These are phyloP conservation scores for Gisinianus flammeolus DNA, from an alignment of 2,888 invertebrate genomes.

Conservation along the genomic window DNA sequence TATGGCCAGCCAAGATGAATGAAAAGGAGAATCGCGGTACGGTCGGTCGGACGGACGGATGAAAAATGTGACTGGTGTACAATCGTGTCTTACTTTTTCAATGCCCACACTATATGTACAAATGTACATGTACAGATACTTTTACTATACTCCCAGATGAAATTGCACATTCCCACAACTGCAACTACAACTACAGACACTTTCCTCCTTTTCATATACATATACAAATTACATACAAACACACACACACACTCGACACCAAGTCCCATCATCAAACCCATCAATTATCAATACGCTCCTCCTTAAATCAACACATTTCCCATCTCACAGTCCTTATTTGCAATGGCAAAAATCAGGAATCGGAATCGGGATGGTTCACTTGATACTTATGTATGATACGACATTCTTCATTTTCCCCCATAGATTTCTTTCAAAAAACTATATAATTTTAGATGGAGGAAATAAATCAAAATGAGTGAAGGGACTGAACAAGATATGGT, in stretches of 20 bases:
- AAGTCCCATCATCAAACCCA: background rate
- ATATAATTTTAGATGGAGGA: too few relatives aligned
- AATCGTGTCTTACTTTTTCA: background rate
- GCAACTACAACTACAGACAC: background rate
- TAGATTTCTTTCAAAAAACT: too few relatives aligned
- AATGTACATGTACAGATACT: background rate
- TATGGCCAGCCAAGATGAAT: too few relatives aligned
- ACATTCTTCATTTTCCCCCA: too few relatives aligned
- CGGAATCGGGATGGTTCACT: too few relatives aligned
- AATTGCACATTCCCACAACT: background rate
- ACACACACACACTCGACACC: background rate
- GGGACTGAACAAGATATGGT: too few relatives aligned
- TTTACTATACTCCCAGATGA: too few relatives aligned
- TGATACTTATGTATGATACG: too few relatives aligned
- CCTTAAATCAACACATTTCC: background rate
- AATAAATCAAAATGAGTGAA: too few relatives aligned
- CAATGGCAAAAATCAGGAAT: too few relatives aligned
- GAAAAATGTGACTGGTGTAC: background rate
- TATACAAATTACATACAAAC: too few relatives aligned
- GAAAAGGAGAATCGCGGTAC: background rate
- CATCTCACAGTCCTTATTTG: background rate
- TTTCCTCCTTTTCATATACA: background rate
- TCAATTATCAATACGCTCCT: background rate
- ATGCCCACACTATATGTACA: background rate
- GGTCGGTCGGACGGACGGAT: background rate